Conservation (phyloP, 2,113 vertebrate genomes). For the Macquaria australasica region DNA sequence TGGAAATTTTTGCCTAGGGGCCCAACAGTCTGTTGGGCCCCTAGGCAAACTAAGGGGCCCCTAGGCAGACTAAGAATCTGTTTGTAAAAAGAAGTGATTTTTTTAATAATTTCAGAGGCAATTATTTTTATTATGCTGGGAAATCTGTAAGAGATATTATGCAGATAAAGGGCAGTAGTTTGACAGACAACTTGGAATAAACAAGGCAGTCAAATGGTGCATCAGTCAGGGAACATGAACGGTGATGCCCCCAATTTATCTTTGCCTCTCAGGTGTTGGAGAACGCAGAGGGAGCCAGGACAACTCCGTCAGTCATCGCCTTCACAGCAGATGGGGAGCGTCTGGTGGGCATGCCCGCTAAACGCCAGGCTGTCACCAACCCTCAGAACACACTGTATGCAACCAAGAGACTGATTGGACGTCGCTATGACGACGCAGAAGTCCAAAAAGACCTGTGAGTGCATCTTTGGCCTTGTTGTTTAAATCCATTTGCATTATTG, state of each 20-base stretch:
- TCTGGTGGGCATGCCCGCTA: constrained; percentile 97
- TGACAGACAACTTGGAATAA: background rate
- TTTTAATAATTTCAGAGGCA: no score
- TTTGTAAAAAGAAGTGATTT: background rate
- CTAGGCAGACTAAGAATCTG: no score
- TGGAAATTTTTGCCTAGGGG: no score
- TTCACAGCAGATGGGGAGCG: constrained; percentile 94
- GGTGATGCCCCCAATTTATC: background rate
- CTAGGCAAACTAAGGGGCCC: no score
- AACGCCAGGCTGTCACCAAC: constrained; percentile 97
- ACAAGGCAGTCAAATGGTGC: no score
- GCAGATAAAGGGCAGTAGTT: background rate
- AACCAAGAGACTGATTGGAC: constrained; percentile 96
- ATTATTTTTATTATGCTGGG: background rate
- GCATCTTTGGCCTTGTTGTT: background rate
- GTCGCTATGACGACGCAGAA: constrained; percentile 93
- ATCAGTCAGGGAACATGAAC: background rate
- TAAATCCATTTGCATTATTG: background rate
- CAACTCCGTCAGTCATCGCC: constrained; percentile 96
- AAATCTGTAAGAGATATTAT: background rate
- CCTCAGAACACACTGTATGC: constrained; percentile 97
- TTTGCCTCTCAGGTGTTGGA: constrained; percentile 90
- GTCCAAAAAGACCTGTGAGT: constrained; percentile 98
- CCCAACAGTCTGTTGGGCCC: no score
- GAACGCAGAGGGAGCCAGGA: constrained; percentile 96